phyloP scores from a whole-genome alignment of 1,140 invertebrate species.

The Papilio dardanus region DNA sequence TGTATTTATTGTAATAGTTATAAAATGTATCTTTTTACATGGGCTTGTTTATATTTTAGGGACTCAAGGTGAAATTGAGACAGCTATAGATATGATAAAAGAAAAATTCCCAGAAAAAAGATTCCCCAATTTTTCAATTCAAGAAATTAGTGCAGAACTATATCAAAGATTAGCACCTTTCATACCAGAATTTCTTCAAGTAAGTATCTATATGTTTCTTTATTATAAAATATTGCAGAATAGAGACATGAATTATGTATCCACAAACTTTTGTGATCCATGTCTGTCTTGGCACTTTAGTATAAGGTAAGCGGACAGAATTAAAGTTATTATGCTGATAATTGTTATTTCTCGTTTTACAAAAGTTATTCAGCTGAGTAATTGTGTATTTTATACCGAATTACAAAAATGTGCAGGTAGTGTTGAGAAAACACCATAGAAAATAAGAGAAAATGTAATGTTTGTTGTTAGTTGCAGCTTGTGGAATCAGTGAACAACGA shows the following conservation, averaged over 20 bases:
- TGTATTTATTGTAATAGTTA: neutral
- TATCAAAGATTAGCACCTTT: constrained; percentile 83
- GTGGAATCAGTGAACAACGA: constrained; percentile 97
- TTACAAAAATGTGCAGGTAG: too few species aligned
- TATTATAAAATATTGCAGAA: neutral
- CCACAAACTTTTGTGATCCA: constrained; percentile 2
- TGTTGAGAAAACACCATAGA: too few species aligned
- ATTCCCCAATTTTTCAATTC: constrained; percentile 90
- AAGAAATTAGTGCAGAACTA: constrained; percentile 87
- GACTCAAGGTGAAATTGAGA: constrained; percentile 88
- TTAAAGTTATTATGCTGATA: neutral
- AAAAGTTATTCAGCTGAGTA: too few species aligned
- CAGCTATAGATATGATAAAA: constrained; percentile 91
- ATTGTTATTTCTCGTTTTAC: neutral
- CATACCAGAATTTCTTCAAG: constrained; percentile 85
- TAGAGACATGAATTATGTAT: neutral
- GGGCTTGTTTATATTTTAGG: constrained; percentile 76
- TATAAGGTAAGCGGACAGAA: neutral
- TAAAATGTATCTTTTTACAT: constrained; percentile 20
- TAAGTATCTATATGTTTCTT: constrained; percentile 68
- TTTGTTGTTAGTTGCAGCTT: constrained; percentile 89
- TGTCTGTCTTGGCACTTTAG: constrained; percentile 15
- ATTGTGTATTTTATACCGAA: too few species aligned
- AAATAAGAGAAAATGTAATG: too few species aligned
- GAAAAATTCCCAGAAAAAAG: constrained; percentile 91